These are phyloP conservation scores for Eptesicus fuscus DNA, from an alignment of 2,113 vertebrate genomes.

Conservation along the genomic window DNA sequence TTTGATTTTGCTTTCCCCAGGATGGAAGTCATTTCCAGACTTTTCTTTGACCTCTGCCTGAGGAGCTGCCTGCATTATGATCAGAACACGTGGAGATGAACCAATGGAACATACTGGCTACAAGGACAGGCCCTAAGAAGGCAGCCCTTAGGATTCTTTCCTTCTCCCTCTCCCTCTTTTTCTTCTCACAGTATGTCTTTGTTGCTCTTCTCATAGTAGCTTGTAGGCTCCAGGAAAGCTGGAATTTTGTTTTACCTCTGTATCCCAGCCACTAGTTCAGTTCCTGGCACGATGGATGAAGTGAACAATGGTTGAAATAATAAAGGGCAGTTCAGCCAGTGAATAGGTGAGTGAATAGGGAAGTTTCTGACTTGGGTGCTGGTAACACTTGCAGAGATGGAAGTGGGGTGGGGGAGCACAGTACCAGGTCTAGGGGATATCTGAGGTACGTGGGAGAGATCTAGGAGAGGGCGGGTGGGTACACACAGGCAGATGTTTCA, in stretches of 20 bases:
- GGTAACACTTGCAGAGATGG: neutral
- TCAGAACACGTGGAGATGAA: neutral
- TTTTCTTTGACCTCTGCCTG: neutral
- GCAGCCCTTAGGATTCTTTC: neutral
- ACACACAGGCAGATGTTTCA: neutral
- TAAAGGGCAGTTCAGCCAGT: neutral
- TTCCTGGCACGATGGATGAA: neutral
- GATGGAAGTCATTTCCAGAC: neutral
- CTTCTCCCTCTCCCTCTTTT: neutral
- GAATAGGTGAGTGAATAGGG: neutral
- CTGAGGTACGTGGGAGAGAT: neutral
- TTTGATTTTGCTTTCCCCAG: neutral
- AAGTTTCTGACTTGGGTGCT: neutral
- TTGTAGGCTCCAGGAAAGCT: neutral
- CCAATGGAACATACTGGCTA: neutral
- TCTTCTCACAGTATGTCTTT: neutral
- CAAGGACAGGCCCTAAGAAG: neutral
- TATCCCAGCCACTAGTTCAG: neutral
- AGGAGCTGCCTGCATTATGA: neutral
- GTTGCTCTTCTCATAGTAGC: neutral
- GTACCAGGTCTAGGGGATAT: neutral
- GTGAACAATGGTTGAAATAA: neutral
- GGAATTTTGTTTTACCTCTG: neutral
- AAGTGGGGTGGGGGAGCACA: neutral
- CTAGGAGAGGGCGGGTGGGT: neutral